phyloP scores from a whole-genome alignment of 1,140 invertebrate genomes.

The Stegodyphus dumicola region DNA sequence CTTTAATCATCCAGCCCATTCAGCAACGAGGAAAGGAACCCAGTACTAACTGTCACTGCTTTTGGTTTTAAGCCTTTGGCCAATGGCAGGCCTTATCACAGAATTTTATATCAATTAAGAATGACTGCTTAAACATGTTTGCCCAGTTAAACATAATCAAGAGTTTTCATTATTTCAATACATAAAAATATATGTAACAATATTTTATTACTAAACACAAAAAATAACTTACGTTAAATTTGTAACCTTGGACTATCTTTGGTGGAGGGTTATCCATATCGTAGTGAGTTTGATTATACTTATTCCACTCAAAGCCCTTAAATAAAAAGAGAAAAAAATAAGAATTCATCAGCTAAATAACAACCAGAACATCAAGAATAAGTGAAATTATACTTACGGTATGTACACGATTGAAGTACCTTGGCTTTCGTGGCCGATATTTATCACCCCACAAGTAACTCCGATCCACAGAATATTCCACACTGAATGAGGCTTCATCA shows the following conservation, averaged over 20 bases:
- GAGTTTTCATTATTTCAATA: not conserved
- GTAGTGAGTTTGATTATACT: conserved; percentile 99
- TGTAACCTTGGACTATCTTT: conserved; percentile 99
- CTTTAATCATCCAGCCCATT: too few species aligned
- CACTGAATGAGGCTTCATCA: conserved; percentile 93
- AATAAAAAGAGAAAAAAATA: conserved; percentile 41
- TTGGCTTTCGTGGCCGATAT: conserved; percentile 94
- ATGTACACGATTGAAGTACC: conserved; percentile 93
- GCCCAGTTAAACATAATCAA: not conserved
- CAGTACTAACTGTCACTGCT: too few species aligned
- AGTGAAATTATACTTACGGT: conserved; percentile 67
- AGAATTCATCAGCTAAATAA: not conserved
- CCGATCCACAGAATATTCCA: conserved; percentile 82
- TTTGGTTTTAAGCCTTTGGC: not conserved
- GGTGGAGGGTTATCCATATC: conserved; percentile 99
- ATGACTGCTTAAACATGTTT: not conserved
- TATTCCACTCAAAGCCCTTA: conserved; percentile 99
- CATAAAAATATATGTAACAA: not conserved
- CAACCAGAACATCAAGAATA: not conserved
- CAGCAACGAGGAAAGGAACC: too few species aligned
- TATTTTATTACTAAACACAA: not conserved
- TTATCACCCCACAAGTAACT: conserved; percentile 98
- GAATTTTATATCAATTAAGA: not conserved
- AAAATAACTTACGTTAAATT: conserved; percentile 84
- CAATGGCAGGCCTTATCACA: not conserved